Evolutionary conservation across 1,140 invertebrate genomes (phyloP).

Genomic region (Diploscapter pachys): DNA sequence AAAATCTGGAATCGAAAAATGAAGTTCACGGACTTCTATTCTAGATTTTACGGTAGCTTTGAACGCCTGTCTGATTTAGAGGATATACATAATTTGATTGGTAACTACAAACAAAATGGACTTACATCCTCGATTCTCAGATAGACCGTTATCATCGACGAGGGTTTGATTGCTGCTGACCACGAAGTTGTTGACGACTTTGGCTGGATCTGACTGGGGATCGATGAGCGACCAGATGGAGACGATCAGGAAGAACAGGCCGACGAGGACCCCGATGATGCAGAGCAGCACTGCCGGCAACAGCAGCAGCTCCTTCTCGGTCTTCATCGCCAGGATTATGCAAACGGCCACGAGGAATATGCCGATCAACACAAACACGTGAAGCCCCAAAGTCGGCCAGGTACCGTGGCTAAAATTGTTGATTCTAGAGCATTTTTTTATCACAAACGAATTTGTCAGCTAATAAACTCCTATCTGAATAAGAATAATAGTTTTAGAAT

Average conservation of each 20-base stretch:
- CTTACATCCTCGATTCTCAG: conserved; percentile 15
- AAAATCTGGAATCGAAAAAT: neutral
- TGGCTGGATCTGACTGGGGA: conserved; percentile 5
- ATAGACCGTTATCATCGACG: conserved; percentile 14
- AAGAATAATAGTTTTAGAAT: too few species aligned
- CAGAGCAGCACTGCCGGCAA: conserved; percentile 9
- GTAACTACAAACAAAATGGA: neutral
- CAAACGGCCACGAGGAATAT: conserved; percentile 1
- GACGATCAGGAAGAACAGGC: conserved; percentile 16
- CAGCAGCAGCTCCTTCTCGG: conserved; percentile 26
- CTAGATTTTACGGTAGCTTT: neutral
- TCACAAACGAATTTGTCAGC: neutral
- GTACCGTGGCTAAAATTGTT: conserved; percentile 13
- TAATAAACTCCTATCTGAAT: too few species aligned
- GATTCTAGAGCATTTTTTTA: neutral
- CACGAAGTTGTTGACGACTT: conserved; percentile 22
- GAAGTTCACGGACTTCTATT: neutral
- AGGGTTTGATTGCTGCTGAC: conserved; percentile 10
- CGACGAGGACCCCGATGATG: conserved; percentile 14
- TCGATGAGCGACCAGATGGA: conserved; percentile 26
- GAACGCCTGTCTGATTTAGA: neutral
- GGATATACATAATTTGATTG: neutral
- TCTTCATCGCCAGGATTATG: conserved; percentile 19
- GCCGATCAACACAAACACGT: conserved; percentile 14
- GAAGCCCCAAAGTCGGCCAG: conserved; percentile 8